phyloP scores from a whole-genome alignment of 2,113 vertebrate species.

The Cyanoderma ruficeps region DNA sequence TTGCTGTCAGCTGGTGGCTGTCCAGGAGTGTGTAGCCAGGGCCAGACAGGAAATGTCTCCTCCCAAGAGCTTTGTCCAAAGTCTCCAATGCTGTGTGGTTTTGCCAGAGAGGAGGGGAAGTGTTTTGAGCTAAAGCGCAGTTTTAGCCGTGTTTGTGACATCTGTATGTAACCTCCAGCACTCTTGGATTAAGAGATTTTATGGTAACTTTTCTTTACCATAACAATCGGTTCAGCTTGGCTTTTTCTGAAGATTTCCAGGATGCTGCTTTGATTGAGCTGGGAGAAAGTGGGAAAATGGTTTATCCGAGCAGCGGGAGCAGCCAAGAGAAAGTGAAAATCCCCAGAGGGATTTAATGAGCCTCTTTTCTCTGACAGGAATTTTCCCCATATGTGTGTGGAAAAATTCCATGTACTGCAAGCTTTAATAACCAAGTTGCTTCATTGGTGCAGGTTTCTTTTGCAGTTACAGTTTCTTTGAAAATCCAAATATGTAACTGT shows the following conservation, averaged over 20 bases:
- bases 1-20: not conserved
- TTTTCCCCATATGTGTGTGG: conserved; percentile 1
- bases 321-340: conserved; percentile 7
- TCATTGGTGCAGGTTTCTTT: conserved; percentile 1
- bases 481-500: not conserved
- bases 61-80: not conserved
- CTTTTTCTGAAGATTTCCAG: not conserved
- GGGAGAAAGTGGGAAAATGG: not conserved
- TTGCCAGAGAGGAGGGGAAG: not conserved
- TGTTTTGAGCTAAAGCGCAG: not conserved
- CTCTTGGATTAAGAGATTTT: not conserved
- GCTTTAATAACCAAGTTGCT: not conserved
- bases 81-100: not conserved
- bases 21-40: rapidly evolving
- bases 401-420: not conserved
- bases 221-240: not conserved
- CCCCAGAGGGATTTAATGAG: not conserved
- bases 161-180: not conserved
- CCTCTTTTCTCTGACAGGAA: not conserved
- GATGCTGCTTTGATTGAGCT: not conserved
- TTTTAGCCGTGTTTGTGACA: not conserved
- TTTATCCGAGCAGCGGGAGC: not conserved
- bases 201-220: not conserved
- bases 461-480: not conserved
- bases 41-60: not conserved